phyloP scores from a whole-genome alignment of 2,113 vertebrate genomes.

The Lasiurus cinereus region DNA sequence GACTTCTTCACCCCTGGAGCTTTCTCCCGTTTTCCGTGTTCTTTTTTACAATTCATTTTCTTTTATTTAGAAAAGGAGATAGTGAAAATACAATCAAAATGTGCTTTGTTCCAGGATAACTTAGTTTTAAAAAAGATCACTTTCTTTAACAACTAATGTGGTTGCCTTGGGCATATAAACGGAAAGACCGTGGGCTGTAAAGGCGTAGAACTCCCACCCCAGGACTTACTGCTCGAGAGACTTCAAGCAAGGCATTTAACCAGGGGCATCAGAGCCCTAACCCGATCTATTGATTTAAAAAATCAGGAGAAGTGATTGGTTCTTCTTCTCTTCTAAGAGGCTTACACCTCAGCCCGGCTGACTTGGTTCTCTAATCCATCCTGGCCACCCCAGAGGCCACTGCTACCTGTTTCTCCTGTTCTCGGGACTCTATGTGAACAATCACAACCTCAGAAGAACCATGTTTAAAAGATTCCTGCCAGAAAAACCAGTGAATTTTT shows the following conservation, averaged over 20 bases:
- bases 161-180: not conserved
- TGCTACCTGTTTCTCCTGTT: not conserved
- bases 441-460: not conserved
- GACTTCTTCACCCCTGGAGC: not conserved
- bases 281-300: not conserved
- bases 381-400: not conserved
- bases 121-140: not conserved
- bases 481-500: not conserved
- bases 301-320: not conserved
- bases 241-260: slow-evolving; percentile 29
- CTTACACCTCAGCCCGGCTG: not conserved
- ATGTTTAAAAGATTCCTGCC: slow-evolving; percentile 5
- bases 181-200: not conserved
- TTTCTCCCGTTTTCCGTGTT: not conserved
- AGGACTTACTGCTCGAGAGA: not conserved
- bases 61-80: slow-evolving; percentile 40
- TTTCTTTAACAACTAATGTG: not conserved
- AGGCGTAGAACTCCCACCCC: not conserved
- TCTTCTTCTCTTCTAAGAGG: not conserved
- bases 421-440: not conserved
- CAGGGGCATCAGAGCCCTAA: not conserved
- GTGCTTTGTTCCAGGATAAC: not conserved
- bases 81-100: slow-evolving; percentile 50
- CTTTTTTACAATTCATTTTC: slow-evolving; percentile 38
- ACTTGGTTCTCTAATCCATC: not conserved